These are phyloP conservation scores for Lagria hirta DNA, from an alignment of 2,888 invertebrate species.

Conservation along the genomic window DNA sequence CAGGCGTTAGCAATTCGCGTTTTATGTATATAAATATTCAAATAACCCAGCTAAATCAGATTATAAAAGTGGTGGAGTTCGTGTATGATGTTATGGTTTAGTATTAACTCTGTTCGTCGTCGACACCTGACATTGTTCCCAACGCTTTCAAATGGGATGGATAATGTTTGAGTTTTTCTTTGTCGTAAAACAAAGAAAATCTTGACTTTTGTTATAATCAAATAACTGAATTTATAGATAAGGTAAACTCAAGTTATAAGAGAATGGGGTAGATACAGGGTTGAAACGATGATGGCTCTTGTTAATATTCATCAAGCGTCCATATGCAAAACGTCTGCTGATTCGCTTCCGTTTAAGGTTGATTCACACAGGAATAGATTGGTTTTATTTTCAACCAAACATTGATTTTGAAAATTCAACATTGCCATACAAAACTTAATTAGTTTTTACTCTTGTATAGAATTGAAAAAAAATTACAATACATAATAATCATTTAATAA, in stretches of 20 bases:
- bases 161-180: slow-evolving; percentile 1
- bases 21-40: slow-evolving; percentile 55
- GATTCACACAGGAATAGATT: slow-evolving; percentile 45
- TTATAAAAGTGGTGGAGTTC: slow-evolving; percentile 53
- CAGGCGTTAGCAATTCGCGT: slow-evolving; percentile 47
- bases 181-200: slow-evolving; percentile 5
- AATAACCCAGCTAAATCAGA: slow-evolving; percentile 52
- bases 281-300: slow-evolving; percentile 35
- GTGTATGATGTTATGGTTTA: slow-evolving; percentile 54
- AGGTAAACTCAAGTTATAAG: slow-evolving; percentile 35
- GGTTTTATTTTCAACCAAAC: slow-evolving; percentile 15
- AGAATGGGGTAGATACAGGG: slow-evolving; percentile 31
- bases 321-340: slow-evolving; percentile 55
- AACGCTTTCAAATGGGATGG: slow-evolving; percentile 31
- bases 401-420: neutral
- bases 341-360: slow-evolving; percentile 49
- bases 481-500: too few relatives aligned
- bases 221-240: slow-evolving; percentile 35
- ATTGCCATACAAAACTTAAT: too few relatives aligned
- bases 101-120: slow-evolving; percentile 47
- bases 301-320: slow-evolving; percentile 54
- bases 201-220: too few relatives aligned
- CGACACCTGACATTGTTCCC: slow-evolving; percentile 44
- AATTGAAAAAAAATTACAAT: too few relatives aligned
- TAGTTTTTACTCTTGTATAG: too few relatives aligned